Conservation (phyloP, 2,797 vertebrate genomes). For the Gymnoscopelus braueri region DNA sequence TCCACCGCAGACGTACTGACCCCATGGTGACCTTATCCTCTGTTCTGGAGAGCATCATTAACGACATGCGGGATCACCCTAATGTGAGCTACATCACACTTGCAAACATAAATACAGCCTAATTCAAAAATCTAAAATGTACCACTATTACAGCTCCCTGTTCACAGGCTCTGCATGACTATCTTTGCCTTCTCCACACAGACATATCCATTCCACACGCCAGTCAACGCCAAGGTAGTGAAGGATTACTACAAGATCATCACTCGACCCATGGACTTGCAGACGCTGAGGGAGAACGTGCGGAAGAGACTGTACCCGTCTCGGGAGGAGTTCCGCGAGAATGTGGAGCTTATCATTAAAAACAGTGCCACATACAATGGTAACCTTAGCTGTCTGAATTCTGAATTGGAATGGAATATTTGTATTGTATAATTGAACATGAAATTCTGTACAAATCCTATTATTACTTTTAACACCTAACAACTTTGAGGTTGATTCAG, state of each 20-base stretch:
- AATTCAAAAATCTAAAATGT: neutral
- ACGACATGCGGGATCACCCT: slow-evolving; percentile 95
- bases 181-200: slow-evolving; percentile 51
- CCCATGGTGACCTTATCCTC: slow-evolving; percentile 98
- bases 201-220: slow-evolving; percentile 98
- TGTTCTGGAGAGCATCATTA: slow-evolving; percentile 96
- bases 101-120: neutral
- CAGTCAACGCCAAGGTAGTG: slow-evolving; percentile 96
- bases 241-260: slow-evolving; percentile 99
- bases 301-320: slow-evolving; percentile 95
- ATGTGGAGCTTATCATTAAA: slow-evolving; percentile 94
- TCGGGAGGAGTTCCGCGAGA: slow-evolving; percentile 95
- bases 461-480: too few relatives aligned
- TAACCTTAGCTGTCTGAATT: slow-evolving; percentile 52
- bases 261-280: slow-evolving; percentile 96
- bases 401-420: too few relatives aligned
- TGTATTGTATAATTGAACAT: too few relatives aligned
- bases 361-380: slow-evolving; percentile 97
- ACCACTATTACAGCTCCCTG: neutral
- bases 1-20: slow-evolving; percentile 95
- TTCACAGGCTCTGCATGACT: neutral
- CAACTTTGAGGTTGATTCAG: neutral
- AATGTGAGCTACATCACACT: slow-evolving; percentile 82
- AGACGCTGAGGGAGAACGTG: slow-evolving; percentile 96
- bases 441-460: too few relatives aligned